Conservation (phyloP, 1,140 invertebrate genomes). For the Nautilus pompilius region DNA sequence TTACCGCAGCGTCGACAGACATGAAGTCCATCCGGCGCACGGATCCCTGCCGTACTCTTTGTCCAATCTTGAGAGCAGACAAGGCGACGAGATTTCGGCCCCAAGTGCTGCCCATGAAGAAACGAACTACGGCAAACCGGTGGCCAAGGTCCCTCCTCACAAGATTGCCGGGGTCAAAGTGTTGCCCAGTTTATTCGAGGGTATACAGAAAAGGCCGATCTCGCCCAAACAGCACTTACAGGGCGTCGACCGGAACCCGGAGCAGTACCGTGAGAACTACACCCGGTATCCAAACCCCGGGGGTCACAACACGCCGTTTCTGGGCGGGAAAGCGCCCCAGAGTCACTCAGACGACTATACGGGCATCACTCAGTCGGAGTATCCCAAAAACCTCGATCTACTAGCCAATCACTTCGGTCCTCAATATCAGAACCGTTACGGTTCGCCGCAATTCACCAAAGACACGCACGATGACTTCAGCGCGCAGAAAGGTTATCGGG, state of each 20-base stretch:
- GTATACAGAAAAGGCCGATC: background rate
- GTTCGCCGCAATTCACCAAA: background rate
- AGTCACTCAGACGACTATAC: background rate
- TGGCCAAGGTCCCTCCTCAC: conserved; percentile 39
- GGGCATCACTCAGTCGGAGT: background rate
- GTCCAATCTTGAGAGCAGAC: conserved; percentile 32
- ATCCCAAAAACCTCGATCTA: no score
- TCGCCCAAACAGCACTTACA: background rate
- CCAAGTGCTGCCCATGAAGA: no score
- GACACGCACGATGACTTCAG: background rate
- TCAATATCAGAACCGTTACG: background rate
- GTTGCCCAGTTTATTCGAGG: conserved; percentile 18
- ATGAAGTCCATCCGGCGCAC: conserved; percentile 1
- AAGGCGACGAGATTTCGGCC: no score
- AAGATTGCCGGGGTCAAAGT: conserved; percentile 32
- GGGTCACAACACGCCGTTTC: background rate
- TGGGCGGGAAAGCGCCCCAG: background rate
- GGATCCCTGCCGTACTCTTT: conserved; percentile 27
- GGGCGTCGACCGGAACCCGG: background rate
- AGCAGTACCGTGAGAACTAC: background rate
- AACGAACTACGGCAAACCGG: conserved; percentile 19
- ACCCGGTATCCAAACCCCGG: background rate
- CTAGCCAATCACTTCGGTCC: no score
- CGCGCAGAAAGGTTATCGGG: background rate
- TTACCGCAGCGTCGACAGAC: background rate